phyloP scores from a whole-genome alignment of 2,113 vertebrate genomes.

The Triplophysa tibetana region DNA sequence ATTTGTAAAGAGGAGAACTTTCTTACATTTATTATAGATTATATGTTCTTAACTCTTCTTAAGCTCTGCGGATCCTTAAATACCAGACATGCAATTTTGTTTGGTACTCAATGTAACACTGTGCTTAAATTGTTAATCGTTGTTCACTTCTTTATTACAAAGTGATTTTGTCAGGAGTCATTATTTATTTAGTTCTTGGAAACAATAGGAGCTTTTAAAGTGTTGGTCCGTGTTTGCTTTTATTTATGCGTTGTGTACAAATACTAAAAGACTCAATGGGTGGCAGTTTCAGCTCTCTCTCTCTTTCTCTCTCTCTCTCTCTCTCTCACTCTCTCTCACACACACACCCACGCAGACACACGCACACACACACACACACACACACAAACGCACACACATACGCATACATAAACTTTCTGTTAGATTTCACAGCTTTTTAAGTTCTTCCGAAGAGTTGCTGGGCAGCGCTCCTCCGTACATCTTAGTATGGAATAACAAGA shows the following conservation, averaged over 20 bases:
- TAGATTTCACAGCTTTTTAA: constrained; percentile 48
- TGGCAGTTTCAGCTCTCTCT: neutral
- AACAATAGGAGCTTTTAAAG: too few relatives aligned
- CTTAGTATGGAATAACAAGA: constrained; percentile 57
- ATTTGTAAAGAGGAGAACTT: too few relatives aligned
- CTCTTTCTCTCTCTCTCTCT: too few relatives aligned
- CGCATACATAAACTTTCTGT: constrained; percentile 5
- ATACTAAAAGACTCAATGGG: neutral
- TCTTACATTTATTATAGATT: too few relatives aligned
- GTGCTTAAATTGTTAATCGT: neutral
- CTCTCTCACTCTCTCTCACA: too few relatives aligned
- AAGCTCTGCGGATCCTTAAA: too few relatives aligned
- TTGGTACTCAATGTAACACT: too few relatives aligned
- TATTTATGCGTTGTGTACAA: neutral
- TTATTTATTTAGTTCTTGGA: neutral
- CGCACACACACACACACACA: too few relatives aligned
- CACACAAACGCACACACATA: too few relatives aligned
- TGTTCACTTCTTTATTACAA: neutral
- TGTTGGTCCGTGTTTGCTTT: neutral
- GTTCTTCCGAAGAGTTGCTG: constrained; percentile 55
- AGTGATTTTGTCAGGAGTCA: neutral
- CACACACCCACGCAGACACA: too few relatives aligned
- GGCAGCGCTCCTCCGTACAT: constrained; percentile 34
- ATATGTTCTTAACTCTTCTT: too few relatives aligned
- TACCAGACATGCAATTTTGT: too few relatives aligned